Evolutionary conservation across 2,888 invertebrate species (phyloP), one percentile per base, ranked within the genome.

Genomic region (Sarcophaga caerulescens): DNA sequence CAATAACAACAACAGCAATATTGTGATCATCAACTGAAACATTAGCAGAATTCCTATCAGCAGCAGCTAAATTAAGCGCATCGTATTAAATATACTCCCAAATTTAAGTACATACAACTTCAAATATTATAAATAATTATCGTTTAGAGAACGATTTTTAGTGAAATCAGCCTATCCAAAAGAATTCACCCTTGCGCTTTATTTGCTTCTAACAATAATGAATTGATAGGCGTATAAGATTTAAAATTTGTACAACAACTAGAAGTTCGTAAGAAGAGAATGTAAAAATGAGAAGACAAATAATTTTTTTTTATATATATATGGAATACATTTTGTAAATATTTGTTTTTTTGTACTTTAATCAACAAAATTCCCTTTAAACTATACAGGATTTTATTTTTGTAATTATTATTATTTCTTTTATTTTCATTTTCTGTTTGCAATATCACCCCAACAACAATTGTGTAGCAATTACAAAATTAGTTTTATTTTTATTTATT

Each of bases 401-500:
- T 35, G 52, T 75, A 25, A 14, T 21, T 60, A 25, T 65, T 57
- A 25, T 57, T 21, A 14, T 65, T 45, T 78, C 35, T 57, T 14
- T 73, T 73, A 63, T 73, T 75, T 79, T 74, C 47, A 21, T 66
- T 71, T 57, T 77, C 47, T 83, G 71, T 74, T 76, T 85, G 84
- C 85, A 86, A 84, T 85, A 84, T 78, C 60, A 59, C 47, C n/a
- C 65, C 14, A 73, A 45, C 17, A 60, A 60, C n/a, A 84, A 69
- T 69, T 83, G 60, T 73, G 59, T 68, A 73, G 68, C 23, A 66
- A 71, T 76, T 83, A 57, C 59, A 74, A 66, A 73, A 35, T 11
- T 71, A 83, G 76, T 83, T 82, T 82, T 82, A 44, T 63, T 59
- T 77, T 21, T 79, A 85, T 85, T 80, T 85, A 85, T 82, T 75